Evolutionary conservation across 2,113 vertebrate species (phyloP).

Genomic region (Phrynosoma blainvillii): DNA sequence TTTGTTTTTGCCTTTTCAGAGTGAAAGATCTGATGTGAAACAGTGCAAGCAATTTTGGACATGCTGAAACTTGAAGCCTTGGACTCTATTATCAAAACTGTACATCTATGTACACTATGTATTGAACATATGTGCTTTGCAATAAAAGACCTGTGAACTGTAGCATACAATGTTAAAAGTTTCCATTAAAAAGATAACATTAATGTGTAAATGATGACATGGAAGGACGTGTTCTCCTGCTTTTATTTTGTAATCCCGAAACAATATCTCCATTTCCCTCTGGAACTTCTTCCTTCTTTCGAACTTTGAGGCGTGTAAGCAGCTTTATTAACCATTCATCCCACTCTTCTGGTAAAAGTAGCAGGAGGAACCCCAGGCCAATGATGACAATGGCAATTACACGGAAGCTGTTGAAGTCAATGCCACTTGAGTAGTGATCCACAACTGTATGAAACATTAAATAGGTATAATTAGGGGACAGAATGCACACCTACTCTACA

Average conservation of each 20-base stretch:
- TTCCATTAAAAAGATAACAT: slow-evolving; percentile 64
- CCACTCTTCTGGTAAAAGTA: slow-evolving; percentile 96
- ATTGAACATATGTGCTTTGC: slow-evolving; percentile 65
- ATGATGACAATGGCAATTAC: slow-evolving; percentile 94
- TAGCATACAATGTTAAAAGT: slow-evolving; percentile 51
- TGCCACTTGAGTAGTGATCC: slow-evolving; percentile 92
- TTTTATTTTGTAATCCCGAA: slow-evolving; percentile 83
- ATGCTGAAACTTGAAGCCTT: slow-evolving; percentile 78
- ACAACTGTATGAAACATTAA: slow-evolving; percentile 83
- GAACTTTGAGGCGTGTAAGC: slow-evolving; percentile 84
- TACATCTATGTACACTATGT: slow-evolving; percentile 79
- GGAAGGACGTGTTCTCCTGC: slow-evolving; percentile 84
- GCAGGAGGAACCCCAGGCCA: slow-evolving; percentile 93
- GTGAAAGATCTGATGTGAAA: slow-evolving; percentile 79
- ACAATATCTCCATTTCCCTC: slow-evolving; percentile 80
- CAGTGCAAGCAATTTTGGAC: slow-evolving; percentile 79
- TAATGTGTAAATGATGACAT: slow-evolving; percentile 89
- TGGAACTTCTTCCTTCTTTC: slow-evolving; percentile 86
- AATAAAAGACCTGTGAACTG: slow-evolving; percentile 64
- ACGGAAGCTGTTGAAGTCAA: slow-evolving; percentile 93
- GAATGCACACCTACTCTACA: not conserved
- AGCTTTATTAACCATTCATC: slow-evolving; percentile 91
- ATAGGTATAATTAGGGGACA: not conserved
- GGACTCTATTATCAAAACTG: slow-evolving; percentile 78
- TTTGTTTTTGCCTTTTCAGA: slow-evolving; percentile 62